These are phyloP conservation scores for Episyrphus balteatus DNA, from an alignment of 1,140 invertebrate species.

Conservation along the genomic window DNA sequence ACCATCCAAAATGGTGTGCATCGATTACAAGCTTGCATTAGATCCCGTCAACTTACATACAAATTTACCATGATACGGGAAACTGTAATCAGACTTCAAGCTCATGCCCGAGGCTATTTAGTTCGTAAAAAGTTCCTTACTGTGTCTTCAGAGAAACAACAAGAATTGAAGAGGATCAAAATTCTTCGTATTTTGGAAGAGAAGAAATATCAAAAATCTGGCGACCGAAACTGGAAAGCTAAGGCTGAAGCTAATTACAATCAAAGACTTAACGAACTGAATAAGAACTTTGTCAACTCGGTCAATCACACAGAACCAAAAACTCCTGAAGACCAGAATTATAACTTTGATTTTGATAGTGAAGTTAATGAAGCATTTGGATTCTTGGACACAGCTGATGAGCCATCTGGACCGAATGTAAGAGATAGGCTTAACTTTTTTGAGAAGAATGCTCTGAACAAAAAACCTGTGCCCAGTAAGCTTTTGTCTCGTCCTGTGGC, in stretches of 20 bases:
- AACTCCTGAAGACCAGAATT: slow-evolving; percentile 22
- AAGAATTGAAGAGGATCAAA: slow-evolving; percentile 7
- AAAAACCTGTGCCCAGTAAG: slow-evolving; percentile 28
- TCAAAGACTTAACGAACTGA: slow-evolving; percentile 47
- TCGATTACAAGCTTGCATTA: slow-evolving; percentile 74
- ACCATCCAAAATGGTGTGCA: slow-evolving; percentile 65
- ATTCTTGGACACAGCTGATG: slow-evolving; percentile 42
- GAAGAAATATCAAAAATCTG: slow-evolving; percentile 46
- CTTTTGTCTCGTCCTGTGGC: slow-evolving; percentile 30
- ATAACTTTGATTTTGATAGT: slow-evolving; percentile 12
- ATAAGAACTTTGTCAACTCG: neutral
- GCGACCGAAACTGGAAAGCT: slow-evolving; percentile 52
- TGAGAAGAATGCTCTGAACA: slow-evolving; percentile 25
- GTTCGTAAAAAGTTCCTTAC: slow-evolving; percentile 40
- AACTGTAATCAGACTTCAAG: slow-evolving; percentile 58
- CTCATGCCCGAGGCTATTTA: slow-evolving; percentile 60
- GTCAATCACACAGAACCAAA: slow-evolving; percentile 12
- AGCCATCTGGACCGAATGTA: slow-evolving; percentile 29
- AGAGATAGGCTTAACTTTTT: slow-evolving; percentile 34
- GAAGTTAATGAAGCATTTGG: slow-evolving; percentile 47
- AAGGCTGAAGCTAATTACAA: slow-evolving; percentile 59
- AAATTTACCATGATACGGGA: slow-evolving; percentile 61
- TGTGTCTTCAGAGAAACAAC: slow-evolving; percentile 1
- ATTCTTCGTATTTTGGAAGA: slow-evolving; percentile 48
- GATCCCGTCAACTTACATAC: slow-evolving; percentile 61